These are phyloP conservation scores for Temnothorax longispinosus DNA, from an alignment of 1,140 invertebrate genomes.

Conservation along the genomic window DNA sequence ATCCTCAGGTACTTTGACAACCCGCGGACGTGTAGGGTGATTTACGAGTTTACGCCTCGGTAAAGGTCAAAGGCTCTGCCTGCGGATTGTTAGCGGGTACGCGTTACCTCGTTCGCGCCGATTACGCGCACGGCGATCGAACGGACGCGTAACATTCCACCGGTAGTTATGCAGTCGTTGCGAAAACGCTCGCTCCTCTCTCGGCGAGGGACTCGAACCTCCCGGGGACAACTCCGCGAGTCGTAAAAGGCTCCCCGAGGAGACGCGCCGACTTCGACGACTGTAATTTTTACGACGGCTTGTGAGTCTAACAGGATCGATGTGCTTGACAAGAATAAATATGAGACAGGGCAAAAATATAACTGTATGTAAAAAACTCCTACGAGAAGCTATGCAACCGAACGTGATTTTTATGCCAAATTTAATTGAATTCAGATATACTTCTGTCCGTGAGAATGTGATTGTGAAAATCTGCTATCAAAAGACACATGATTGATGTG, in stretches of 20 bases:
- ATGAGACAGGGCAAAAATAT: neutral
- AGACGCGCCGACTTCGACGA: neutral
- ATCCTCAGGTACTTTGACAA: slow-evolving; percentile 1
- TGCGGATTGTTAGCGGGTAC: slow-evolving; percentile 50
- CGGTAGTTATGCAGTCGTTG: slow-evolving; percentile 39
- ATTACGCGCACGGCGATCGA: slow-evolving; percentile 23
- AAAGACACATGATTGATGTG: neutral
- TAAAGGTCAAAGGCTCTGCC: slow-evolving; percentile 55
- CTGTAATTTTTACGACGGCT: slow-evolving; percentile 11
- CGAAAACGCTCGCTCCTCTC: slow-evolving; percentile 42
- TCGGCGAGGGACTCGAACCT: neutral
- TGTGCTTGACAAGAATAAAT: neutral
- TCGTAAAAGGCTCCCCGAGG: neutral
- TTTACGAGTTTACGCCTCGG: slow-evolving; percentile 54
- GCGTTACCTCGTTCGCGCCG: slow-evolving; percentile 56
- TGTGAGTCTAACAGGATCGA: slow-evolving; percentile 1
- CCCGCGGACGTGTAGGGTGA: slow-evolving; percentile 34
- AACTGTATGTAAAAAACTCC: neutral
- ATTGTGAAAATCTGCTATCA: neutral
- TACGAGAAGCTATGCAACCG: neutral
- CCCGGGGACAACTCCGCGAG: neutral
- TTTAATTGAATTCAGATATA: neutral
- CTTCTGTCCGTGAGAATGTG: neutral
- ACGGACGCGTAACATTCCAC: slow-evolving; percentile 56
- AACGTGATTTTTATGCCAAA: neutral